Evolutionary conservation across 2,113 vertebrate genomes (phyloP).

Genomic region (Bos javanicus): DNA sequence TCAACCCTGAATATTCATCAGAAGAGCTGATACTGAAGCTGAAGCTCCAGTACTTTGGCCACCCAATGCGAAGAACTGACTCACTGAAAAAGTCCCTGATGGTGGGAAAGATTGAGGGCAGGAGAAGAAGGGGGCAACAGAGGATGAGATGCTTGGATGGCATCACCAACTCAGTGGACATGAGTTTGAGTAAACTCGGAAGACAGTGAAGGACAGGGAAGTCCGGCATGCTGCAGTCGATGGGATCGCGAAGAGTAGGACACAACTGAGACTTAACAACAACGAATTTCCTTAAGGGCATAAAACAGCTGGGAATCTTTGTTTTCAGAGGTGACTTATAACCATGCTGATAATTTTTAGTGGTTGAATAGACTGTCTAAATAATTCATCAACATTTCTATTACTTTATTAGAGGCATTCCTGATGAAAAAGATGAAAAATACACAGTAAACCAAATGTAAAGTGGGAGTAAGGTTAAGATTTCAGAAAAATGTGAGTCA

Average conservation of each 20-base stretch:
- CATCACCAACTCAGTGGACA: neutral
- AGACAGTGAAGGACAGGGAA: neutral
- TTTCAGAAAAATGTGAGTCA: neutral
- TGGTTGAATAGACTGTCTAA: neutral
- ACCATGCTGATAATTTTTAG: neutral
- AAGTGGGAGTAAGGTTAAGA: neutral
- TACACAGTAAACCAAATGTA: neutral
- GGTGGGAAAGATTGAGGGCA: neutral
- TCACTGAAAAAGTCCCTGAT: neutral
- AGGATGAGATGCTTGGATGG: neutral
- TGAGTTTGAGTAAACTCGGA: neutral
- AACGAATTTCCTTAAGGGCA: neutral
- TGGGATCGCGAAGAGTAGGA: fast-evolving
- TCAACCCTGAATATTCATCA: neutral
- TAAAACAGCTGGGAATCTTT: neutral
- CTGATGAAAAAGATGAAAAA: neutral
- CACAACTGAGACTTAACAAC: neutral
- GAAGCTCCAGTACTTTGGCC: neutral
- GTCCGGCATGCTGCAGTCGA: neutral
- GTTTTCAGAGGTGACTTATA: neutral
- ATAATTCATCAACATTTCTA: neutral
- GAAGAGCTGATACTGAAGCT: neutral
- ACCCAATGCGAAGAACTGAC: neutral
- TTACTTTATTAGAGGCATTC: neutral
- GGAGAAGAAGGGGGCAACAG: neutral